phyloP scores from a whole-genome alignment of 1,140 invertebrate genomes.

The Trichonephila clavipes region DNA sequence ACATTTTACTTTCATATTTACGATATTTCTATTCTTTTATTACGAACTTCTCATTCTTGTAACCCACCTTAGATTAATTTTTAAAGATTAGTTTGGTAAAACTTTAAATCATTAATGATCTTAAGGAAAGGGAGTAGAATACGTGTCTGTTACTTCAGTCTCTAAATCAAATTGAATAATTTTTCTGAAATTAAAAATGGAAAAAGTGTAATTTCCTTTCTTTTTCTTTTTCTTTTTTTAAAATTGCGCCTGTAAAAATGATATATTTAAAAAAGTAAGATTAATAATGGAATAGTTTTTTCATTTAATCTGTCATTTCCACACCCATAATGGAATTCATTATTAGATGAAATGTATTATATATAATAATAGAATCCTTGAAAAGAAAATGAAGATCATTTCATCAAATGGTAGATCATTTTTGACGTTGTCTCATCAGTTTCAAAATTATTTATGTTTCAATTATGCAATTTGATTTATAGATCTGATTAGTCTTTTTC shows the following conservation, averaged over 20 bases:
- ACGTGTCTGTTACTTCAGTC: not conserved
- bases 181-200: not conserved
- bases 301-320: not conserved
- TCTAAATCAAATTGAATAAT: not conserved
- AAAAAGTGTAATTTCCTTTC: not conserved
- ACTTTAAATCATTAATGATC: no score
- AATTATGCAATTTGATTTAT: not conserved
- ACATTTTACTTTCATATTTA: no score
- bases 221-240: not conserved
- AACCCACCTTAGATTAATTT: no score
- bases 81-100: no score
- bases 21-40: no score
- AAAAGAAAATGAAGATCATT: not conserved
- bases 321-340: not conserved
- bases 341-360: slow-evolving; percentile 2
- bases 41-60: no score
- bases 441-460: not conserved
- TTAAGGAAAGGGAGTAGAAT: not conserved
- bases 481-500: not conserved
- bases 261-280: not conserved
- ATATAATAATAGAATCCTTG: not conserved
- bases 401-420: not conserved
- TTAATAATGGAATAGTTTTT: not conserved
- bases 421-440: not conserved
- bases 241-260: not conserved